Base-by-base conservation (phyloP, 2,113 vertebrate genomes). In the Gopherus evgoodei region DNA sequence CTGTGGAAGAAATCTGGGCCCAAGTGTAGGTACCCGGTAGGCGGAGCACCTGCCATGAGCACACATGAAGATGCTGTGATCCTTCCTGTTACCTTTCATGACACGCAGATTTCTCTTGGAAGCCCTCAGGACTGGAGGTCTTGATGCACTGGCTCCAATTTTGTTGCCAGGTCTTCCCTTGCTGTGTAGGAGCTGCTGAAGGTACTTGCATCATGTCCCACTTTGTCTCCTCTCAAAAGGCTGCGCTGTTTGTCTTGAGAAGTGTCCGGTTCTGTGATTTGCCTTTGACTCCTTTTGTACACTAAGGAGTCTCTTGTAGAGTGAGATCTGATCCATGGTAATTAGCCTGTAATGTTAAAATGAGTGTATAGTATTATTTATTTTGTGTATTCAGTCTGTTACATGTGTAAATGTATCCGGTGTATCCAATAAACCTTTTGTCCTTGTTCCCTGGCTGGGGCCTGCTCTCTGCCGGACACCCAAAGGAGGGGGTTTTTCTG, bases 291-390 rank as follows among this genome's bases (percentile, higher is more conserved):
- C 38, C 22, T 47, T 69, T 82, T 87, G 50, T 69, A 92, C 81
- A 84, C 75, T 50, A 85, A 81, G 91, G 57, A 85, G 75, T 84
- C 42, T 65, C 44, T 75, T 85, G 53, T 42, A 69, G 59, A 62
- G n/a, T 69, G 76, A 84, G 78, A 88, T 92, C 83, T 91, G 79
- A 59, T 86, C 59, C 89, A 50, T 83, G 91, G 14, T 75, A 79
- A 62, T 88, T 92, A 92, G 69, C 72, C 84, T 87, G 54, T 72
- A 83, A 84, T 84, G 72, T 91, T 92, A 89, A 91, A 80, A 95
- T 88, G 85, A 96, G 90, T 96, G 95, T 95, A 95, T 96, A 94
- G 90, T 95, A 95, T 97, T 98, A 98, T 98, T 97, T 98, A 97
- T 98, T 98, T 97, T 95, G 95, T 97, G 82, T 97, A 97, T 86